Base-by-base conservation (phyloP, 92 coral and sea anemone species). In the Actinostola sp. region DNA sequence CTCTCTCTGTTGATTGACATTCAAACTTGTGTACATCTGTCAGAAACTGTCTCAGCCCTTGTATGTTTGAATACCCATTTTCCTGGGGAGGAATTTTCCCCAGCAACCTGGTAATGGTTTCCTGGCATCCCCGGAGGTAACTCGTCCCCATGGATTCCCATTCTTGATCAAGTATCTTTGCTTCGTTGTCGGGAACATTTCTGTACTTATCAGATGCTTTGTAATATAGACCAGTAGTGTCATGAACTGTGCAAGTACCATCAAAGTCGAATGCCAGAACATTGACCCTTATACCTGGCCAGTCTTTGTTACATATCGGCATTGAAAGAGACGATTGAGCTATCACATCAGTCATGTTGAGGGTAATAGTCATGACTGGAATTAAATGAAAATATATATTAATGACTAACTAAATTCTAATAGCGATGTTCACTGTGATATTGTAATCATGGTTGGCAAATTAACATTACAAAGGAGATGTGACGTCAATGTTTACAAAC, bases 221-320 rank as follows among this genome's bases (percentile, higher is more conserved):
- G 85, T 95, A 95, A 57, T 49, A 86, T 32, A 91, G 91, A 16
- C 85, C 76, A 29, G 93, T 88, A 4, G 97, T 86, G 67, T 87
- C 92, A 68, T 89, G 62, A 1, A 71, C 77, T 24, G 99, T 91
- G 17, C 99, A 95, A 15, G 99, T 95, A 25, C 93, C 86, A 73
- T 95, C 99, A 77, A 95, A 95, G 66, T 95, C 99, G 67, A 92
- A 82, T 17, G 97, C 99, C 63, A 95, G 75, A 59, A 95, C 67
- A 45, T 72, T 58, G 14, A 91, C 38, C 3, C 80, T 66, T 62
- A 87, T 51, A 12, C 97, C 96, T 30, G 48, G 74, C 86, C 88
- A 92, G 9, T 78, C 81, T 59, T 71, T 65, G 21, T 71, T 75
- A 62, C 90, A 83, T 42, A 41, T 68, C 72, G 65, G 72, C 57